These are phyloP conservation scores for Boleophthalmus pectinirostris DNA, from an alignment of 2,113 vertebrate species.

Conservation along the genomic window DNA sequence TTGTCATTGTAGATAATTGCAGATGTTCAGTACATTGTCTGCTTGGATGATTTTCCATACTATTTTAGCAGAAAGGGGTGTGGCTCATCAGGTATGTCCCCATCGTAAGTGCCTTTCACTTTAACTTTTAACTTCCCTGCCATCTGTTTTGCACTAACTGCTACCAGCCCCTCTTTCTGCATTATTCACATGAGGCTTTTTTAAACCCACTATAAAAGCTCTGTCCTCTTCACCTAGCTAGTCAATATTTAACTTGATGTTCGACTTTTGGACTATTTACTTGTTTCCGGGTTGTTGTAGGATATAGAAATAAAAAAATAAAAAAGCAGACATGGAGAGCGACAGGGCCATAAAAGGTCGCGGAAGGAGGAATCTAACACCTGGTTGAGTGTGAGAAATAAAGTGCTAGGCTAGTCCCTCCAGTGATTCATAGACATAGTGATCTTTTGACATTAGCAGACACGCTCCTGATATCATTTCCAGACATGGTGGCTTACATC, in stretches of 20 bases:
- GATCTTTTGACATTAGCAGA: conserved; percentile 19
- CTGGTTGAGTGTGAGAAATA: neutral
- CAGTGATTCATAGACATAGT: conserved; percentile 19
- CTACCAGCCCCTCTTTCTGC: neutral
- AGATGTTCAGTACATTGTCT: too few species aligned
- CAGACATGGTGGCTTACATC: conserved; percentile 51
- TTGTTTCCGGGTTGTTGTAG: neutral
- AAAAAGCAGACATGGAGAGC: neutral
- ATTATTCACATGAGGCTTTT: neutral
- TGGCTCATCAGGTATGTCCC: conserved; percentile 14
- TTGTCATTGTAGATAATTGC: too few species aligned
- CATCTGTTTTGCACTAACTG: neutral
- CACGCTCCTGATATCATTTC: conserved; percentile 38
- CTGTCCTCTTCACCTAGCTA: neutral
- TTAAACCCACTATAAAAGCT: conserved; percentile 18
- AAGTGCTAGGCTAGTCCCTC: neutral
- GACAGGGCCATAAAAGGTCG: conserved; percentile 3
- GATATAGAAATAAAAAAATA: neutral
- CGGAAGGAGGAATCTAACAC: neutral
- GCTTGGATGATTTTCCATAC: neutral
- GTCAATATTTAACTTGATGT: conserved; percentile 55
- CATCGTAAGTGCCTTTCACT: neutral
- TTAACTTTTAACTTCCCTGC: neutral
- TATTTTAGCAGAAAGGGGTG: conserved; percentile 8
- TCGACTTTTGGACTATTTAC: conserved; percentile 23